These are phyloP conservation scores for Zhengitettix transpicula DNA, from an alignment of 2,888 invertebrate genomes.

Conservation along the genomic window DNA sequence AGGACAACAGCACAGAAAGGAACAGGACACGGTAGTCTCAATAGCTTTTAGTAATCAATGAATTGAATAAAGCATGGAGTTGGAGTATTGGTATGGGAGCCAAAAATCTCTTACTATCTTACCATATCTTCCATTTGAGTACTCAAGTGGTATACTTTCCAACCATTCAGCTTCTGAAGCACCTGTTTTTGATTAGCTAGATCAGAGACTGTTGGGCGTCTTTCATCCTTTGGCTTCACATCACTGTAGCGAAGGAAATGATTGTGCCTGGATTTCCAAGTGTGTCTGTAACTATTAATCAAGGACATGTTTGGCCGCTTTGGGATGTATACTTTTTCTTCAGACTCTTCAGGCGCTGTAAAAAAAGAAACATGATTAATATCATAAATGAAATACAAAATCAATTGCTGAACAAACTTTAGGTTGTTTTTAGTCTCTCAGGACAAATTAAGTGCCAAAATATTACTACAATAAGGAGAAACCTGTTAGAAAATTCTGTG, in stretches of 20 bases:
- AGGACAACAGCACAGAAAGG: too few species aligned
- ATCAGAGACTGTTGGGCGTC: slow-evolving; percentile 70
- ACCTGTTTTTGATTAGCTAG: slow-evolving; percentile 78
- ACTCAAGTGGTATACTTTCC: slow-evolving; percentile 86
- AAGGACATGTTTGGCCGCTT: slow-evolving; percentile 30
- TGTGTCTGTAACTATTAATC: slow-evolving; percentile 45
- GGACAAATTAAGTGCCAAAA: too few species aligned
- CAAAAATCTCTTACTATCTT: slow-evolving; percentile 16
- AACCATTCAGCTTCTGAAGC: slow-evolving; percentile 75
- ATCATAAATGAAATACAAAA: too few species aligned
- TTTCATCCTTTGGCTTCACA: slow-evolving; percentile 75
- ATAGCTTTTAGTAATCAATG: too few species aligned
- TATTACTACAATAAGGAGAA: too few species aligned
- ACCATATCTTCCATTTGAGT: slow-evolving; percentile 90
- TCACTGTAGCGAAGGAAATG: slow-evolving; percentile 62
- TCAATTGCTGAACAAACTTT: too few species aligned
- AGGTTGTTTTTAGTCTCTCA: too few species aligned
- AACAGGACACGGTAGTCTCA: too few species aligned
- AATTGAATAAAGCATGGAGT: too few species aligned
- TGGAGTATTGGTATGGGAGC: too few species aligned
- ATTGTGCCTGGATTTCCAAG: slow-evolving; percentile 56
- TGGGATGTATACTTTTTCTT: slow-evolving; percentile 10
- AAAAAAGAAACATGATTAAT: too few species aligned
- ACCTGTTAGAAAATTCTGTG: too few species aligned
- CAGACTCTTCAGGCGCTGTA: not conserved